Percentiles rank a stretch among this genome's conserved stretches.
Evolutionary conservation across 2,797 vertebrate genomes (phyloP).

Genomic region (Remorina albescens): DNA sequence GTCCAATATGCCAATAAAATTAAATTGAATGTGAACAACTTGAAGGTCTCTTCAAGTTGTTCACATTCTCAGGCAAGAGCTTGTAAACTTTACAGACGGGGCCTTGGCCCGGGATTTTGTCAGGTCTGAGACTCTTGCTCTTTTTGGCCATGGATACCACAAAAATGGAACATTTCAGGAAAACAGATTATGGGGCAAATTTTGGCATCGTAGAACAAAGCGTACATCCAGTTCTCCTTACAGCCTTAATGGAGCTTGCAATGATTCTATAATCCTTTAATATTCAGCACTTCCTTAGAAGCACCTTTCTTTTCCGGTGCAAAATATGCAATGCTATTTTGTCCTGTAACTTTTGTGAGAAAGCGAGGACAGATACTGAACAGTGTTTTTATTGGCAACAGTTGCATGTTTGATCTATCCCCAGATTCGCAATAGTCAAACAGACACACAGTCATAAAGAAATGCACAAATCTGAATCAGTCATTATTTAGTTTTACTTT

Average conservation of each 20-base stretch:
- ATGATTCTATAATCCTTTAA: slow-evolving; percentile 35
- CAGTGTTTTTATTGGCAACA: neutral
- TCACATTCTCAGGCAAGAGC: slow-evolving; percentile 11
- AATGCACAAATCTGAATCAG: slow-evolving; percentile 16
- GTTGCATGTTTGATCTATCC: neutral
- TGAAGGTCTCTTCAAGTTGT: neutral
- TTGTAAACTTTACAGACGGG: slow-evolving; percentile 36
- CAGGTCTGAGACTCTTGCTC: no score
- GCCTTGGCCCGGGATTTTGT: slow-evolving; percentile 11
- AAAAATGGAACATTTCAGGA: slow-evolving; percentile 6
- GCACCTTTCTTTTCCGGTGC: slow-evolving; percentile 39
- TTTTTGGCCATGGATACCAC: slow-evolving; percentile 13
- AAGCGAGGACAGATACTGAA: neutral
- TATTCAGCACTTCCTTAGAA: slow-evolving; percentile 19
- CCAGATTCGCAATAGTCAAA: slow-evolving; percentile 10
- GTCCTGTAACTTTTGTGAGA: slow-evolving; percentile 18
- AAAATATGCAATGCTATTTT: slow-evolving; percentile 23
- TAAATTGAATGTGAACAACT: slow-evolving; percentile 8
- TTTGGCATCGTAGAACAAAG: neutral
- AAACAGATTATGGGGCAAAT: slow-evolving; percentile 1
- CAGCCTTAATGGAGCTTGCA: slow-evolving; percentile 34
- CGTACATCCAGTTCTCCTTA: slow-evolving; percentile 34
- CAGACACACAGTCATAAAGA: slow-evolving; percentile 27
- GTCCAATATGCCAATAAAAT: slow-evolving; percentile 6
- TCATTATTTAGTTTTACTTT: slow-evolving; percentile 35